A percentile compares a stretch with the other conserved stretches of the same genome.
phyloP scores from a whole-genome alignment of 2,888 invertebrate species.

The Philaethria dido region DNA sequence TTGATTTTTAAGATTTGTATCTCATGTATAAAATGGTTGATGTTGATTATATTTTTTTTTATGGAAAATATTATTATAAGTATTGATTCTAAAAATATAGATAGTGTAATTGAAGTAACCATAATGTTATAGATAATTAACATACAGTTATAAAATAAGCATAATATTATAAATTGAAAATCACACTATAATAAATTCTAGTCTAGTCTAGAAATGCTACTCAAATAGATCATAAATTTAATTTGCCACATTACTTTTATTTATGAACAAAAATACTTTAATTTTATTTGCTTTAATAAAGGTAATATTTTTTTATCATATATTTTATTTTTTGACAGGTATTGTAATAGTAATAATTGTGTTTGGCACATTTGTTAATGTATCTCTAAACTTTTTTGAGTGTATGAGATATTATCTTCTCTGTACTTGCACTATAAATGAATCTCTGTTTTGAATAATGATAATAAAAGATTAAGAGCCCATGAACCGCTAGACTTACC shows the following conservation, averaged over 20 bases:
- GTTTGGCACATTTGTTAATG: too few relatives aligned
- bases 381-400: too few relatives aligned
- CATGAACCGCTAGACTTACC: too few relatives aligned
- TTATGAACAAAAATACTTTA: not conserved
- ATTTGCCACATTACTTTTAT: not conserved
- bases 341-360: too few relatives aligned
- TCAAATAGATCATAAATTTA: not conserved
- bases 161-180: too few relatives aligned
- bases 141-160: too few relatives aligned
- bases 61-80: not conserved
- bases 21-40: not conserved
- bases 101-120: not conserved
- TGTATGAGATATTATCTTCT: too few relatives aligned
- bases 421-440: too few relatives aligned
- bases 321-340: not conserved
- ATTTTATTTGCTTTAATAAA: not conserved
- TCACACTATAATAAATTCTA: too few relatives aligned
- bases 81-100: not conserved
- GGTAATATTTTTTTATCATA: too few relatives aligned
- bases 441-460: too few relatives aligned
- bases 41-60: not conserved
- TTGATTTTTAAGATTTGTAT: not conserved
- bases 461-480: too few relatives aligned
- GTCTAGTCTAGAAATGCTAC: not conserved
- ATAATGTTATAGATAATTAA: not conserved